These are phyloP conservation scores for Nomada goodeniana DNA, from an alignment of 2,888 invertebrate genomes.

Conservation along the genomic window DNA sequence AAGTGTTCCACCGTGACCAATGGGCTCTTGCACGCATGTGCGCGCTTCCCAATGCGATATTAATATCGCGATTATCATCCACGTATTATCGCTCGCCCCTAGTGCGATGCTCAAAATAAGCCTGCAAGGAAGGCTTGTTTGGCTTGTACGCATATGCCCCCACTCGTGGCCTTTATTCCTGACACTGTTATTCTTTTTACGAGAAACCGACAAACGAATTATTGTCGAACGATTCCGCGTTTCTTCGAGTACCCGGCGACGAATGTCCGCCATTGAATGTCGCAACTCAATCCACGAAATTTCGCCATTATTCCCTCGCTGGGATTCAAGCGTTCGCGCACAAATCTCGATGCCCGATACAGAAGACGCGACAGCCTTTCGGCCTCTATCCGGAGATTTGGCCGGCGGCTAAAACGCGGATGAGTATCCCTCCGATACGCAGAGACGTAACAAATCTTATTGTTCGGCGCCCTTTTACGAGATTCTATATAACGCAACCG, in stretches of 20 bases:
- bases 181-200: neutral
- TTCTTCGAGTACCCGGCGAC: neutral
- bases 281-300: neutral
- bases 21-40: constrained; percentile 83
- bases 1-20: constrained; percentile 84
- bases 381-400: neutral
- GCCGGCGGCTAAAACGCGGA: constrained; percentile 24
- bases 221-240: neutral
- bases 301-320: constrained; percentile 42
- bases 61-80: constrained; percentile 85
- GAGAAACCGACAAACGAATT: no score
- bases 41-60: constrained; percentile 84
- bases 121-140: constrained; percentile 45
- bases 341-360: constrained; percentile 30
- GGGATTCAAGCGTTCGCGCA: constrained; percentile 30
- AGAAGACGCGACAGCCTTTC: constrained; percentile 11
- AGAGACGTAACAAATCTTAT: constrained; percentile 70
- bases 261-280: neutral
- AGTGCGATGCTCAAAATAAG: constrained; percentile 70
- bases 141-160: constrained; percentile 25
- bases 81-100: constrained; percentile 81
- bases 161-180: neutral
- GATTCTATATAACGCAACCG: constrained; percentile 59
- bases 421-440: constrained; percentile 61
- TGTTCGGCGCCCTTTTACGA: constrained; percentile 70